Percentiles rank a stretch among this genome's conserved stretches.
Evolutionary conservation across 2,888 invertebrate species (phyloP).

Genomic region (Heliconius charithonia): DNA sequence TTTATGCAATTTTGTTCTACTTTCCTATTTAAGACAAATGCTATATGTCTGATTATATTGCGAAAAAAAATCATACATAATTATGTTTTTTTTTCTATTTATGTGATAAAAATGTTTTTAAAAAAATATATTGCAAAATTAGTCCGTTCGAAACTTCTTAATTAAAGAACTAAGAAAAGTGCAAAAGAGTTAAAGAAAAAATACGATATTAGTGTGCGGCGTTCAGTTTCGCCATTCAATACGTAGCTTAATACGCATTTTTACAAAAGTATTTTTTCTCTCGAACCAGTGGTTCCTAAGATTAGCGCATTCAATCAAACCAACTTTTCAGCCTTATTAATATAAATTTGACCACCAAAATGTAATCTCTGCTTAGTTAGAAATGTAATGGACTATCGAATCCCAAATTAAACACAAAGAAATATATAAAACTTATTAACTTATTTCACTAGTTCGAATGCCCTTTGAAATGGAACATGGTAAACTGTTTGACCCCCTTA

Average conservation of each 20-base stretch:
- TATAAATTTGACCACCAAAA: neutral
- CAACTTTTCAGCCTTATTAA: neutral
- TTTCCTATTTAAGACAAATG: neutral
- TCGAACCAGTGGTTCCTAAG: no score
- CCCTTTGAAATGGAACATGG: conserved; percentile 15
- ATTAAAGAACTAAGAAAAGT: no score
- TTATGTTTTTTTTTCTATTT: no score
- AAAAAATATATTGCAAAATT: no score
- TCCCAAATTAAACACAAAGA: neutral
- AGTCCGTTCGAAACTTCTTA: no score
- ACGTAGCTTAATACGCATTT: neutral
- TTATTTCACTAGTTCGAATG: neutral
- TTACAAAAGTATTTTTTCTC: neutral
- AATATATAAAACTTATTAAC: neutral
- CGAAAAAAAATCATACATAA: no score
- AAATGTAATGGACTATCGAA: neutral
- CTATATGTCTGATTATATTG: no score
- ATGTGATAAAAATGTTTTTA: no score
- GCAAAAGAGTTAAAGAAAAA: no score
- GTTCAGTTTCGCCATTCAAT: no score
- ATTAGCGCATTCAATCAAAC: neutral
- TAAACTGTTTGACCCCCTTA: conserved; percentile 14
- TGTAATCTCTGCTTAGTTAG: neutral
- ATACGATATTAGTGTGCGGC: no score
- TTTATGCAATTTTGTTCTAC: neutral